Evolutionary conservation across 2,113 vertebrate genomes (phyloP), one percentile per base, ranked within the genome.

Genomic region (Neotoma lepida): DNA sequence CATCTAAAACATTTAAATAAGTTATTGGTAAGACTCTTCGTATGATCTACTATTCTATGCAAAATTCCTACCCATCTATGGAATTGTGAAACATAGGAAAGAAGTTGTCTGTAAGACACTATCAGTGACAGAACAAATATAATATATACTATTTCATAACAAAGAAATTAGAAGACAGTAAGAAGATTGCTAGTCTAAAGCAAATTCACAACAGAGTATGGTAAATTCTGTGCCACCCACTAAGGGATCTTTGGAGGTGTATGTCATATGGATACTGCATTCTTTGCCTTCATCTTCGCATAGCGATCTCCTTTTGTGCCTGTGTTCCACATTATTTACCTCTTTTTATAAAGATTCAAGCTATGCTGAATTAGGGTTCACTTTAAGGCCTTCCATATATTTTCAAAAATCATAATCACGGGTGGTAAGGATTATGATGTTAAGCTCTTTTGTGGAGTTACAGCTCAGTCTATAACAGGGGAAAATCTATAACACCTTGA

Each of bases 71-170:
- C 56, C 24, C 13, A 66, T 39, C 18, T 74, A 30, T 56, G 28
- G 24, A 76, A 54, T 44, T 51, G 2, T 86, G 85, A 81, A 81
- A 80, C 6, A 22, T 81, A 49, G 22, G 51, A 54, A 71, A 84
- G 30, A 87, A 87, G 54, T 58, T 61, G 66, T n/a, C 66, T 87
- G 15, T 17, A 68, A 87, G 2, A 71, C 46, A 39, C 49, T 17
- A 39, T 54, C 24, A 77, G 14, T 58, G 30, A 26, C 24, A 30
- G 13, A 18, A 14, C 22, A 68, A 18, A 28, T 9, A 49, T 77
- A 89, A 96, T 28, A 51, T 56, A 82, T 44, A 14, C 8, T 76
- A 92, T 49, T 94, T 51, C n/a, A 54, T 82, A 88, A 82, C 41
- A 51, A 49, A 89, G 12, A 80, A 64, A 39, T 41, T 46, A 7